phyloP scores from a whole-genome alignment of 1,140 invertebrate species.

The Eupristina koningsbergeri region DNA sequence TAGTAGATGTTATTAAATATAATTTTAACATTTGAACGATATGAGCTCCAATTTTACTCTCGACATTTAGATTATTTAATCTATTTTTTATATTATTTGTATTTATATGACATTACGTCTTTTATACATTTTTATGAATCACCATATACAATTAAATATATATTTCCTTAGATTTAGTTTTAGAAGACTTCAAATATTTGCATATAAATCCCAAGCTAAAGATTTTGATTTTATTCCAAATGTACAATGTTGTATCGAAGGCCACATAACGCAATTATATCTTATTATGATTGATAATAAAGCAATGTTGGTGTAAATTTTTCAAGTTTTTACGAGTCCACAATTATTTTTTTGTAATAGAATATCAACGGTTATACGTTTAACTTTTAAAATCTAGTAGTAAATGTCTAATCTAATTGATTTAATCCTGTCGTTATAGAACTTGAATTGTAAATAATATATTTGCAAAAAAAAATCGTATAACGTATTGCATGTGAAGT shows the following conservation, averaged over 20 bases:
- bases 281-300: not conserved
- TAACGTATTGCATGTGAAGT: not conserved
- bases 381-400: not conserved
- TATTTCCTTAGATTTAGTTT: conserved; percentile 54
- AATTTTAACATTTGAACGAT: conserved; percentile 39
- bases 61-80: conserved; percentile 54
- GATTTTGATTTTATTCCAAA: not conserved
- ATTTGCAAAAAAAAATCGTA: conserved; percentile 3
- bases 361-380: not conserved
- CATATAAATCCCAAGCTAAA: conserved; percentile 4
- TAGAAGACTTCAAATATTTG: conserved; percentile 33
- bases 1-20: conserved; percentile 20
- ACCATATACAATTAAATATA: conserved; percentile 46
- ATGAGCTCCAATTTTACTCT: conserved; percentile 29
- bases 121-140: conserved; percentile 61
- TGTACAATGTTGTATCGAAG: conserved; percentile 44
- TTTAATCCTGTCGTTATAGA: not conserved
- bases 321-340: no score
- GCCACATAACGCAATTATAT: conserved; percentile 7
- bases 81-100: conserved; percentile 56
- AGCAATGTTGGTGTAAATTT: not conserved
- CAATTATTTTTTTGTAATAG: no score
- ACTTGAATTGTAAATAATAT: conserved; percentile 41
- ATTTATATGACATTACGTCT: conserved; percentile 55
- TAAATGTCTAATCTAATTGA: not conserved